Conservation (phyloP, 2,888 invertebrate genomes). For the Sarcophaga caerulescens region DNA sequence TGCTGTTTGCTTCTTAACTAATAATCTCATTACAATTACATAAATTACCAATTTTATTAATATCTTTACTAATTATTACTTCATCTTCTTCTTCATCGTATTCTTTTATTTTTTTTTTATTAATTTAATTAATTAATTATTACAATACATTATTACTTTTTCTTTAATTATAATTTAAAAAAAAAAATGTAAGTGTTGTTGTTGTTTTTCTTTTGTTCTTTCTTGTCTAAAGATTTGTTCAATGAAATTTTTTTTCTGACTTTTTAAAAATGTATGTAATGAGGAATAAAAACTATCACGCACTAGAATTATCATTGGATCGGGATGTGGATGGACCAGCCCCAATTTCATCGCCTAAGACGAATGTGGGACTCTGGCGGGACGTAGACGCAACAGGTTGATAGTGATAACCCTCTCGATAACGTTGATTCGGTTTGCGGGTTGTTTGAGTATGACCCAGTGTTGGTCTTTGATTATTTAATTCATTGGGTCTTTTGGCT, state of each 20-base stretch:
- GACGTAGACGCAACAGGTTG: constrained; percentile 83
- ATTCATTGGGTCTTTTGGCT: constrained; percentile 82
- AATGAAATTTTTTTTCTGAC: constrained; percentile 68
- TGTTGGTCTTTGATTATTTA: constrained; percentile 81
- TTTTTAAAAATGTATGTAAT: constrained; percentile 70
- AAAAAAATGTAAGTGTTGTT: constrained; percentile 57
- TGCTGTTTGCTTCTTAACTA: constrained; percentile 63
- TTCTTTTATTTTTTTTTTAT: background rate
- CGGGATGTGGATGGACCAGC: constrained; percentile 82
- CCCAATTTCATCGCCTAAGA: constrained; percentile 80
- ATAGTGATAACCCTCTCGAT: constrained; percentile 82
- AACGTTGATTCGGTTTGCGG: constrained; percentile 81
- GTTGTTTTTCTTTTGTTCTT: constrained; percentile 53
- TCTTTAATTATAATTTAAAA: constrained; percentile 64
- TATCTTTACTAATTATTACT: constrained; percentile 42
- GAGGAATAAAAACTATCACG: constrained; percentile 82
- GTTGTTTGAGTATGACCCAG: constrained; percentile 81
- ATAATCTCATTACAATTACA: constrained; percentile 65
- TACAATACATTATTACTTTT: constrained; percentile 6
- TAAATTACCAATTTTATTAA: constrained; percentile 57
- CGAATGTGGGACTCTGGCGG: constrained; percentile 82
- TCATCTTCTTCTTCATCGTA: background rate
- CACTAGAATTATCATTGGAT: constrained; percentile 82
- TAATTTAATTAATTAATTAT: background rate
- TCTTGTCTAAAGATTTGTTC: constrained; percentile 63